Conservation (phyloP, 2,797 vertebrate genomes). For the Labroides dimidiatus region DNA sequence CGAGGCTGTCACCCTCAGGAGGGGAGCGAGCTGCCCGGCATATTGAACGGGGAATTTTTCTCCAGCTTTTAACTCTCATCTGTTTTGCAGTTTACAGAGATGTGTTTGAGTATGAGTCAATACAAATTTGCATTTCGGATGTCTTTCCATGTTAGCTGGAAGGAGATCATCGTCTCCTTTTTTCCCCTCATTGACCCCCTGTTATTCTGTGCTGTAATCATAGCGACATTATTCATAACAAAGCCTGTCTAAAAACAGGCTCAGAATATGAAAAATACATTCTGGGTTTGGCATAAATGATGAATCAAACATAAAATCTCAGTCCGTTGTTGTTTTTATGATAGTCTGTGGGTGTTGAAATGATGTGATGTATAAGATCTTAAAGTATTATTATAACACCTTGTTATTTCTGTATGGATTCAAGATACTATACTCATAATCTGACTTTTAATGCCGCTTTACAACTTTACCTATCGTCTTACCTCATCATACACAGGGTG, state of each 20-base stretch:
- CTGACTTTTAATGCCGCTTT: background rate
- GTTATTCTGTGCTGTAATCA: conserved; percentile 19
- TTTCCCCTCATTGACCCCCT: conserved; percentile 17
- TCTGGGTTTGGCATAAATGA: conserved; percentile 28
- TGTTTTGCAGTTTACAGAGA: conserved; percentile 57
- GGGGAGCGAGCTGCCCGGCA: conserved; percentile 54
- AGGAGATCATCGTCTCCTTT: conserved; percentile 37
- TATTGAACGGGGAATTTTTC: conserved; percentile 54
- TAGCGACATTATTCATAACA: conserved; percentile 18
- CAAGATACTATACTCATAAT: background rate
- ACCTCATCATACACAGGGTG: background rate
- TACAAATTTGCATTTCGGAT: conserved; percentile 58
- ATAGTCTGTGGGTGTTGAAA: conserved; percentile 5
- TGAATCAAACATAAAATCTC: conserved; percentile 19
- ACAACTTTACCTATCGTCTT: background rate
- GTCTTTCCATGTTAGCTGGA: conserved; percentile 14
- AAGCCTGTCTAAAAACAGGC: conserved; percentile 17
- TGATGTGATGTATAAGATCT: conserved; percentile 12
- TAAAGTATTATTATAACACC: conserved; percentile 12
- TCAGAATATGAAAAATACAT: conserved; percentile 26
- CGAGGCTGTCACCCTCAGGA: conserved; percentile 55
- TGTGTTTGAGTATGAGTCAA: conserved; percentile 58
- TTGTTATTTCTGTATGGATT: background rate
- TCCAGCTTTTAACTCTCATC: conserved; percentile 58
- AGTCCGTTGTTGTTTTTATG: conserved; percentile 25